Base-by-base conservation (phyloP, 2,797 vertebrate species). In the Amazonetta brasiliensis region DNA sequence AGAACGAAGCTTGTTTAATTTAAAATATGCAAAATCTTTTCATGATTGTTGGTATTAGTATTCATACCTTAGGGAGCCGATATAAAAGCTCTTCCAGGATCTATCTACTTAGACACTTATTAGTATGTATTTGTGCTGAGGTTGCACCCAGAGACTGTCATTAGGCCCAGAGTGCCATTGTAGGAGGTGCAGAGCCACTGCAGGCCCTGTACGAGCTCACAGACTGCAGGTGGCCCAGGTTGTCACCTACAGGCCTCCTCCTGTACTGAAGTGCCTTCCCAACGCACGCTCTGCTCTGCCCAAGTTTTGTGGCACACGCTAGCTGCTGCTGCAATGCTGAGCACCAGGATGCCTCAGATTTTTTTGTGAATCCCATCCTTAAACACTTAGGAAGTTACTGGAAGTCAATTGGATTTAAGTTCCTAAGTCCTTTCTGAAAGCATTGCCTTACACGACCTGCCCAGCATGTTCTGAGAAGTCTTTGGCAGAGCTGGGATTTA, bases 401-500 rank as follows among this genome's bases (percentile, higher is more conserved):
- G 43, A 94, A 86, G 59, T 84, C 89, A 93, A 64, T 33, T 79
- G 75, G 78, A 95, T 93, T 94, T 92, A 93, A 83, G 37, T 9
- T 87, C 37, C 67, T 8, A 15, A 91, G 64, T 87, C 78, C 81
- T 62, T 93, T 95, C 81, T 77, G 22, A 90, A 93, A 84, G 72
- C 55, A 87, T 68, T 87, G 79, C 89, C 88, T 84, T 93, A 87
- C 54, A 48, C 0, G 8, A 95, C 68, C 89, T 83, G 63, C 60
- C 84, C 55, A 84, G 84, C 33, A 80, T 78, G 72, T 72, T 95
- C 68, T 62, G 64, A 87, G 48, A 71, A 89, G 54, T 63, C 92
- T 90, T 52, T 90, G 74, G 89, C 78, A 95, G 84, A 87, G 66
- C 33, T 75, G 50, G 81, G 75, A 85, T 94, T 96, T 92, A 93